These are phyloP conservation scores for Phyllotis vaccarum DNA, from an alignment of 2,797 vertebrate species.

Conservation along the genomic window DNA sequence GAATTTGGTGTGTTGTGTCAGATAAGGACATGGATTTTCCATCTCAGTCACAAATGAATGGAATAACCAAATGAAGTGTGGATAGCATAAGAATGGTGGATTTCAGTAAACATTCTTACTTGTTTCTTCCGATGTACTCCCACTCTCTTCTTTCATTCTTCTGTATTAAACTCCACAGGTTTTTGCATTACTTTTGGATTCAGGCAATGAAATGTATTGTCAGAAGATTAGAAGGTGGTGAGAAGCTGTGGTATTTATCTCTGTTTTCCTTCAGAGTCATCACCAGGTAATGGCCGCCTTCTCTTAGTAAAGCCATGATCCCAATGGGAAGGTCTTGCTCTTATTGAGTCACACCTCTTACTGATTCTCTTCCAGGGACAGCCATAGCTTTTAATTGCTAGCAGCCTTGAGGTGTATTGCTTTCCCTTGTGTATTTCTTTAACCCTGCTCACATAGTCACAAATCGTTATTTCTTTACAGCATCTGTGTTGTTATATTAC, in stretches of 20 bases:
- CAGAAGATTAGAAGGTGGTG: neutral
- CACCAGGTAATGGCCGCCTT: neutral
- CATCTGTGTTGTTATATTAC: neutral
- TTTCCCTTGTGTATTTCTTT: neutral
- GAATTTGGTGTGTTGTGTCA: neutral
- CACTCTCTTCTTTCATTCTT: neutral
- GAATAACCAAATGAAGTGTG: neutral
- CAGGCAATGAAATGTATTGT: neutral
- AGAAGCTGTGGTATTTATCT: neutral
- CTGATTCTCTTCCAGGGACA: neutral
- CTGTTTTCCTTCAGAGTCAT: neutral
- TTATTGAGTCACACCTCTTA: neutral
- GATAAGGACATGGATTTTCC: neutral
- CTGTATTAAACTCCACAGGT: neutral
- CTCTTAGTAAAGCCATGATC: neutral
- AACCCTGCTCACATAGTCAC: neutral
- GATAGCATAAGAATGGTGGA: rapidly evolving
- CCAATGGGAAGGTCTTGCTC: neutral
- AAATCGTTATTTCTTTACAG: neutral
- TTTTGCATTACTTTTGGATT: neutral
- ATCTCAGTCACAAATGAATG: neutral
- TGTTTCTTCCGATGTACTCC: neutral
- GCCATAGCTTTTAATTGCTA: neutral
- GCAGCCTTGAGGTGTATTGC: neutral
- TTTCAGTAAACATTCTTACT: neutral